phyloP scores from a whole-genome alignment of 2,113 vertebrate species.

The Corynorhinus townsendii region DNA sequence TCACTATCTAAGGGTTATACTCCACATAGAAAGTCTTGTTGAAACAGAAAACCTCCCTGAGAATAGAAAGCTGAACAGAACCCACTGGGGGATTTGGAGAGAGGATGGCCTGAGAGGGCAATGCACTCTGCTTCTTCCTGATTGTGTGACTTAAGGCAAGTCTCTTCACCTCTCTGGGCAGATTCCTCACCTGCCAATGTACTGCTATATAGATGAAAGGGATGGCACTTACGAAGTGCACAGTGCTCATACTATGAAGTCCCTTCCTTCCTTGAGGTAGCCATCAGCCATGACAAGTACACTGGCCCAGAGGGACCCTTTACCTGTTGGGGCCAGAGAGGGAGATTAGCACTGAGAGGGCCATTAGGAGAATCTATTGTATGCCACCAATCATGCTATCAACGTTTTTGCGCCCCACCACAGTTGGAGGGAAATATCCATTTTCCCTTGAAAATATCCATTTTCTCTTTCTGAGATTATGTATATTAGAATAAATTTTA shows the following conservation, averaged over 20 bases:
- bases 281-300: background rate
- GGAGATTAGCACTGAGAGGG: background rate
- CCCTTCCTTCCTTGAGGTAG: background rate
- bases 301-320: background rate
- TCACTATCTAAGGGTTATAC: background rate
- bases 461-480: background rate
- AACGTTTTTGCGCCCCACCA: background rate
- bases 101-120: background rate
- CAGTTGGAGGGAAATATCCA: background rate
- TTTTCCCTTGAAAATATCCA: background rate
- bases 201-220: background rate
- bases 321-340: background rate
- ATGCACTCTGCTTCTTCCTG: background rate
- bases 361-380: background rate
- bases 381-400: background rate
- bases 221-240: background rate
- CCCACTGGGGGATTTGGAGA: background rate
- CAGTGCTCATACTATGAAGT: background rate
- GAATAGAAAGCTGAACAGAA: background rate
- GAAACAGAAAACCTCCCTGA: background rate
- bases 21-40: background rate
- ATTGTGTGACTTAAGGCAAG: background rate
- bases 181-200: background rate
- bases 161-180: background rate
- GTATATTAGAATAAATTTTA: conserved; percentile 1